Base-by-base conservation (phyloP, 1,140 invertebrate species). In the Vanessa atalanta region DNA sequence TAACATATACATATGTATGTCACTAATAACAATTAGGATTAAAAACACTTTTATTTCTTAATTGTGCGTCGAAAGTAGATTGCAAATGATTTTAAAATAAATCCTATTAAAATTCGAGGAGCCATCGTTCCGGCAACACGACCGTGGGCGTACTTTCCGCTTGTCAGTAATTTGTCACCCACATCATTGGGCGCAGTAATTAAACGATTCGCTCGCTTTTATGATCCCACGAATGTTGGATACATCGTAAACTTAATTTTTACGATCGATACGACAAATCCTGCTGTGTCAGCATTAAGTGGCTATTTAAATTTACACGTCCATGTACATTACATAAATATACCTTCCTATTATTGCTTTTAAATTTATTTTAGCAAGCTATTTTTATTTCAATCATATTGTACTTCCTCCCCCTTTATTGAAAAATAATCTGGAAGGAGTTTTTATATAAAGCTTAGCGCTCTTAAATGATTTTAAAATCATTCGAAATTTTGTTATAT, bases 141-240 rank as follows among this genome's bases (percentile, higher is more conserved):
- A 51, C 15, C 48, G 70, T 66, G 14, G 43, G 53, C 20, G 43
- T 37, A 66, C 53, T 53, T 66, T 14, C 55, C 64, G 64, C 76
- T 79, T 79, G 83, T 86, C 82, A 79, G 83, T 80, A 85, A 88
- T 88, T 84, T 86, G 83, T 88, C 83, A 85, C 75, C 67, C 76
- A 81, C 85, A 81, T 83, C 82, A 86, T 83, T 83, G 84, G 79
- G 72, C 66, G 47, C 23, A 77, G 81, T 87, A 86, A 86, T 88
- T 85, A 87, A 88, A 81, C 75, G 77, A 75, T 72, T 66, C 63
- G 57, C 55, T 66, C 60, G 47, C 63, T 74, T 73, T 74, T 77
- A 71, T 70, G 55, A 64, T 14, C 37, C 15, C 53, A 65, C 67
- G 47, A 61, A 68, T 72, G 70, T 69, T 72, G 64, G 47, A 14